Evolutionary conservation across 2,888 invertebrate genomes (phyloP).

Genomic region (Unio pictorum): DNA sequence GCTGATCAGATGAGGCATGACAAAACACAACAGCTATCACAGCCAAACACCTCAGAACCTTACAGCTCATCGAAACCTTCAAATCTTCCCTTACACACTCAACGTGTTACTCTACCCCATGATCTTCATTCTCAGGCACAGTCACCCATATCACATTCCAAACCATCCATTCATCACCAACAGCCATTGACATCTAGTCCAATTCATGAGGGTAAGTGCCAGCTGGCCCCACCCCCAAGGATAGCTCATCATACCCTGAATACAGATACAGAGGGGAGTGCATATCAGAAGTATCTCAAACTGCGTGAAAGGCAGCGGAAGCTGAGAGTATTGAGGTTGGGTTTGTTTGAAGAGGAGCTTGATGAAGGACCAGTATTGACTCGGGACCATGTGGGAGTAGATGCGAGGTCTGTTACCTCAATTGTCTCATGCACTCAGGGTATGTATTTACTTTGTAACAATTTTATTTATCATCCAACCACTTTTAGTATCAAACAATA

Average conservation of each 20-base stretch:
- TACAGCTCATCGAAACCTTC: no score
- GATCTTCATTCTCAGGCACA: no score
- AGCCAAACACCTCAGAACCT: no score
- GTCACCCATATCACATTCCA: no score
- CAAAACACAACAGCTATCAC: no score
- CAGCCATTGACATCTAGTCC: no score
- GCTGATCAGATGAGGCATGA: no score
- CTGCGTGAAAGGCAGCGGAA: conserved; percentile 63
- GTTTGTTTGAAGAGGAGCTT: conserved; percentile 40
- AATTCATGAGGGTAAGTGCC: neutral
- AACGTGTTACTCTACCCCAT: no score
- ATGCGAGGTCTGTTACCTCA: conserved; percentile 54
- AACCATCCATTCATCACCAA: no score
- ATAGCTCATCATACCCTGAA: conserved; percentile 8
- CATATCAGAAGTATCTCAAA: conserved; percentile 61
- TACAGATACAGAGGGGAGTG: conserved; percentile 28
- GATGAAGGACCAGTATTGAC: conserved; percentile 38
- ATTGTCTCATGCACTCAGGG: conserved; percentile 59
- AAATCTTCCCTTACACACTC: no score
- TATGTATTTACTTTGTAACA: conserved; percentile 19
- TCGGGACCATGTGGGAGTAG: conserved; percentile 39
- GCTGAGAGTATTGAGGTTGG: conserved; percentile 52
- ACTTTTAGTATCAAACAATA: no score
- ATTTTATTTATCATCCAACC: conserved; percentile 2
- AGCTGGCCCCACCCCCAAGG: conserved; percentile 7